phyloP scores from a whole-genome alignment of 2,797 vertebrate species.

The Odontamblyopus rebecca region DNA sequence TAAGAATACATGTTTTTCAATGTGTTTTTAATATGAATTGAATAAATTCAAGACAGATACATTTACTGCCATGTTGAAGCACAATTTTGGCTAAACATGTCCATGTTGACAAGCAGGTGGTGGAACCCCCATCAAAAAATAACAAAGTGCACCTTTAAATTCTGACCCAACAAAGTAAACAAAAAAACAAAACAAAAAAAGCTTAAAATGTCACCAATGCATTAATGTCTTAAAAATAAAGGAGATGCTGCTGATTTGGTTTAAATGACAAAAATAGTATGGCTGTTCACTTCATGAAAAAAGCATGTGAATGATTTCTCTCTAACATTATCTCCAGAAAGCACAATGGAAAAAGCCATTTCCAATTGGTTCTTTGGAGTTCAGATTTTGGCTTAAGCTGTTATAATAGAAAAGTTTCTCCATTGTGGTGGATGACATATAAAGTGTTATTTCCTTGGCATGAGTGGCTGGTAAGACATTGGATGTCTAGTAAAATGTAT shows the following conservation, averaged over 20 bases:
- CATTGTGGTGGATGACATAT: neutral
- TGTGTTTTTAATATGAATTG: no score
- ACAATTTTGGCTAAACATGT: no score
- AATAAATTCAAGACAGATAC: no score
- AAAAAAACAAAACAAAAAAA: no score
- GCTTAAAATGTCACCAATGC: neutral
- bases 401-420: neutral
- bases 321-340: neutral
- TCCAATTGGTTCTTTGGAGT: neutral
- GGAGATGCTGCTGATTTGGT: neutral
- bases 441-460: neutral
- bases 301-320: neutral
- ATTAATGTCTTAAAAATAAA: neutral
- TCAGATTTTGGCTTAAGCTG: neutral
- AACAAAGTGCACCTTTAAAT: neutral
- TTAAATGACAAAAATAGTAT: neutral
- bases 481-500: neutral
- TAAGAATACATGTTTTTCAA: no score
- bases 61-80: no score
- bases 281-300: neutral
- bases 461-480: neutral
- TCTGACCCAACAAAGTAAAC: conserved; percentile 20
- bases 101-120: no score
- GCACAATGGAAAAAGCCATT: neutral
- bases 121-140: no score